These are phyloP conservation scores for Pteropus alecto DNA, from an alignment of 2,113 vertebrate species.

Conservation along the genomic window DNA sequence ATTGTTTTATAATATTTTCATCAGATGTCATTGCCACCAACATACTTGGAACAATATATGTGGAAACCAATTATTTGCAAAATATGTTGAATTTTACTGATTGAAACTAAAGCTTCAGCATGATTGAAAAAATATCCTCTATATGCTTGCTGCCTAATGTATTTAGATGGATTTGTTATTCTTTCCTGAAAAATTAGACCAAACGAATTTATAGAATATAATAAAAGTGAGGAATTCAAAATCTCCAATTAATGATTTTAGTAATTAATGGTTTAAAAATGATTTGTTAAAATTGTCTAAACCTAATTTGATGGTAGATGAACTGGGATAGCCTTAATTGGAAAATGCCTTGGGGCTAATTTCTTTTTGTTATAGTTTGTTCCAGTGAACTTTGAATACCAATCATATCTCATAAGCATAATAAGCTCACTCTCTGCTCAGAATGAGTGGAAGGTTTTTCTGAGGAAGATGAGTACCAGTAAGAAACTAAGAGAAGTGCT, in stretches of 20 bases:
- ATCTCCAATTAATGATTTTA: not conserved
- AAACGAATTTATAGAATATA: slow-evolving; percentile 6
- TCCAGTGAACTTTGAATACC: not conserved
- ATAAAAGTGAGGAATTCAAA: slow-evolving; percentile 20
- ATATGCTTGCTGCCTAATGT: not conserved
- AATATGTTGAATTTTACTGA: slow-evolving; percentile 5
- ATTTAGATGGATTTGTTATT: slow-evolving; percentile 27
- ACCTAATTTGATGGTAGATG: not conserved
- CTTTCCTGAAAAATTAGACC: not conserved
- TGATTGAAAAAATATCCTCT: not conserved
- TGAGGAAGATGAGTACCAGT: not conserved
- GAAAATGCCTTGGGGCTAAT: not conserved
- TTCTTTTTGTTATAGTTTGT: not conserved
- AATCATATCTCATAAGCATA: not conserved
- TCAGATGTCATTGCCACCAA: not conserved
- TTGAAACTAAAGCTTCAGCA: slow-evolving; percentile 14
- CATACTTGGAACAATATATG: not conserved
- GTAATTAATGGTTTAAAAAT: not conserved
- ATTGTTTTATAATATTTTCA: not conserved
- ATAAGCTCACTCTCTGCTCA: not conserved
- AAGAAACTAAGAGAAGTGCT: not conserved
- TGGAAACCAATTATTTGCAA: slow-evolving; percentile 23
- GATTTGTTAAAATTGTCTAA: not conserved
- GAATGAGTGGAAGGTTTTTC: not conserved
- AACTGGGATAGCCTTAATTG: not conserved